Percentiles rank a stretch among this genome's conserved stretches.
phyloP scores from a whole-genome alignment of 2,797 vertebrate genomes.

The Ceryle rudis region DNA sequence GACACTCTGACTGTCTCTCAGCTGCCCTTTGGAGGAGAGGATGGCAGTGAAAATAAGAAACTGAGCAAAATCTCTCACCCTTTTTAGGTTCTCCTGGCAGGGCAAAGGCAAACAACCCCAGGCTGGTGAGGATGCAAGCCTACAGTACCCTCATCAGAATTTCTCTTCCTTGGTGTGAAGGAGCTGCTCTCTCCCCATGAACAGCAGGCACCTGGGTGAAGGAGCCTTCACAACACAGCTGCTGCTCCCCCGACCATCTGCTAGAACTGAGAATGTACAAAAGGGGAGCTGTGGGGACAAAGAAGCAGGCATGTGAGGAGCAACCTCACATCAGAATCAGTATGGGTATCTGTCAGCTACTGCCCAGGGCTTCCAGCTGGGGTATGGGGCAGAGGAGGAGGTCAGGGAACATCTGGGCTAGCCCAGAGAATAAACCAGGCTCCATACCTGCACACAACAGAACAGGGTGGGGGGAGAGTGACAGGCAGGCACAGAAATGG shows the following conservation, averaged over 20 bases:
- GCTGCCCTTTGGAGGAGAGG: neutral
- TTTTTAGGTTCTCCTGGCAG: neutral
- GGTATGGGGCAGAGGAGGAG: neutral
- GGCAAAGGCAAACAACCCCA: neutral
- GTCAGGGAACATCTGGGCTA: neutral
- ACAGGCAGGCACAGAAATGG: neutral
- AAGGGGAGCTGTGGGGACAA: neutral
- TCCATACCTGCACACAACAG: neutral
- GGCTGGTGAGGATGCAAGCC: neutral
- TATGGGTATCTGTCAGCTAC: neutral
- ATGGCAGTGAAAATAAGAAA: neutral
- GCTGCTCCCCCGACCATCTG: neutral
- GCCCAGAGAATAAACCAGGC: neutral
- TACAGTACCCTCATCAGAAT: neutral
- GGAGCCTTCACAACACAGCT: neutral
- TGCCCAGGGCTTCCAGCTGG: neutral
- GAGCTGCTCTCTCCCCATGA: neutral
- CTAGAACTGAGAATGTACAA: neutral
- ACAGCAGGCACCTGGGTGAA: neutral
- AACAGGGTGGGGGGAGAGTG: neutral
- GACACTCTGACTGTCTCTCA: neutral
- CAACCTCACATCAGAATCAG: neutral
- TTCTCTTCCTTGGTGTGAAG: neutral
- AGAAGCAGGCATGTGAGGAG: fast-evolving
- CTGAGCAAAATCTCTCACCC: neutral